phyloP scores from a whole-genome alignment of 2,113 vertebrate genomes.

The Choloepus hoffmanni region DNA sequence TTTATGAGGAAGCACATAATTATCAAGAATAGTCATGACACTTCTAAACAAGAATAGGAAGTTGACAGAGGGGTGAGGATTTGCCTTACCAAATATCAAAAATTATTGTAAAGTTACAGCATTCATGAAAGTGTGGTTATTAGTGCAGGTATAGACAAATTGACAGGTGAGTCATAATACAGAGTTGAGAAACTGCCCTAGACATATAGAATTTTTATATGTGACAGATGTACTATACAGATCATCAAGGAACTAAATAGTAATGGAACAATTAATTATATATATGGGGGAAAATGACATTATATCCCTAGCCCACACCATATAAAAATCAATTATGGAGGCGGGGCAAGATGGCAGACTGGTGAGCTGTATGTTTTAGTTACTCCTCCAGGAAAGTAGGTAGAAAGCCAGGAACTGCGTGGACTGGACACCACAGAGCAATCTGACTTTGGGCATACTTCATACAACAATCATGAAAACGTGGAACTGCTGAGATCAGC shows the following conservation, averaged over 20 bases:
- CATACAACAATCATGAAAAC: too few relatives aligned
- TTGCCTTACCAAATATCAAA: not conserved
- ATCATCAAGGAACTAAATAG: slow-evolving; percentile 1
- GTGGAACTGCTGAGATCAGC: too few relatives aligned
- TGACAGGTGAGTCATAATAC: not conserved
- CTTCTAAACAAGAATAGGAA: not conserved
- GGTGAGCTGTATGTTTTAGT: too few relatives aligned
- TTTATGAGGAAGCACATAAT: not conserved
- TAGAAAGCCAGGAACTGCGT: too few relatives aligned
- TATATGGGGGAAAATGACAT: not conserved
- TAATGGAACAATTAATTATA: not conserved
- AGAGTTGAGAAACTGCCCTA: not conserved
- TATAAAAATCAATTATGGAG: not conserved
- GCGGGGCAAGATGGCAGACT: too few relatives aligned
- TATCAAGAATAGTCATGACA: not conserved
- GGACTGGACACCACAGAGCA: too few relatives aligned
- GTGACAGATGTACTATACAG: not conserved
- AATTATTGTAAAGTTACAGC: not conserved
- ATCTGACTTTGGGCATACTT: too few relatives aligned
- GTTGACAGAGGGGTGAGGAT: not conserved
- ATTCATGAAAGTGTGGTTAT: not conserved
- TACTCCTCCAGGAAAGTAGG: too few relatives aligned
- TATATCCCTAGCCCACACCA: not conserved
- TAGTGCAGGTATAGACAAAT: not conserved
- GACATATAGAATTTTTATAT: not conserved